Evolutionary conservation across 2,113 vertebrate genomes (phyloP).

Genomic region (Platichthys flesus): DNA sequence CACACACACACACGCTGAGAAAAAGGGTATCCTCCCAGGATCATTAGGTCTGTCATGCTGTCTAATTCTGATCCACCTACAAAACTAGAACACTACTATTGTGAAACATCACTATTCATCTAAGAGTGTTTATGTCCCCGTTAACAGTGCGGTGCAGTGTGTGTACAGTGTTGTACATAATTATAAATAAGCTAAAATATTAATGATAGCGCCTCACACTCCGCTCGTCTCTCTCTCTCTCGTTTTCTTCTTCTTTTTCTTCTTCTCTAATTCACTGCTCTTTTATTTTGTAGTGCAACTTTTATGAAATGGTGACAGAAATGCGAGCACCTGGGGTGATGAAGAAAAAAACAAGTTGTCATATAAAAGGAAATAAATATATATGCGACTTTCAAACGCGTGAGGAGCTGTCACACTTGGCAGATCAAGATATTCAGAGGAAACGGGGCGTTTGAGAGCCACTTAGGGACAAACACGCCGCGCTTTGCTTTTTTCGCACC

Average conservation of each 20-base stretch:
- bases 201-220: constrained; percentile 71
- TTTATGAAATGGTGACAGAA: constrained; percentile 76
- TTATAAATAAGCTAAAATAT: constrained; percentile 81
- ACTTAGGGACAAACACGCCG: constrained; percentile 64
- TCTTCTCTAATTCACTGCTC: constrained; percentile 61
- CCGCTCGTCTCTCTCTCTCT: constrained; percentile 1
- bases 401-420: constrained; percentile 78
- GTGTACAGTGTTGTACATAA: constrained; percentile 67
- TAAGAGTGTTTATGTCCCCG: constrained; percentile 71
- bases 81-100: constrained; percentile 75
- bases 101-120: constrained; percentile 72
- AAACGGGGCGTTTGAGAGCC: constrained; percentile 70
- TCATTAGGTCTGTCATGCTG: constrained; percentile 79
- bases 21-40: constrained; percentile 79
- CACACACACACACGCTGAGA: constrained; percentile 45
- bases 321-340: constrained; percentile 77
- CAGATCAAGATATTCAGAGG: constrained; percentile 74
- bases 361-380: constrained; percentile 74
- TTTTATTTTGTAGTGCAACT: constrained; percentile 72
- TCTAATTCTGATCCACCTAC: constrained; percentile 81
- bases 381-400: constrained; percentile 75
- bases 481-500: constrained; percentile 63
- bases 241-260: constrained; percentile 9
- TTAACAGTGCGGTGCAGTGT: constrained; percentile 64
- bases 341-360: constrained; percentile 81